Evolutionary conservation across 2,113 vertebrate genomes (phyloP).

Genomic region (Nothocercus julius): DNA sequence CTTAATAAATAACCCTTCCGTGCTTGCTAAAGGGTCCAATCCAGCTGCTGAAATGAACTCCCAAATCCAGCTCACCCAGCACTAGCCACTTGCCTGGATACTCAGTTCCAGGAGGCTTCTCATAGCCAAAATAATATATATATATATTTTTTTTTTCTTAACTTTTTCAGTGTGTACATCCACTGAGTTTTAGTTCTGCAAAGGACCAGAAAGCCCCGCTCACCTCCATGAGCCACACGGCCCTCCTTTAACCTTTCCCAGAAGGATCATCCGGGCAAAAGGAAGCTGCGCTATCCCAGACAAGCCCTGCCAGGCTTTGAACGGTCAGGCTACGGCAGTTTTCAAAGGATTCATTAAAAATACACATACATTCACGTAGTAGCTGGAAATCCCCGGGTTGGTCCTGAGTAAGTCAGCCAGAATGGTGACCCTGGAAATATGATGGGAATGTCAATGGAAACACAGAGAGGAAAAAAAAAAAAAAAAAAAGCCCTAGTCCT

Average conservation of each 20-base stretch:
- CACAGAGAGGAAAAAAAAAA: too few relatives aligned
- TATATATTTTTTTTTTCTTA: background rate
- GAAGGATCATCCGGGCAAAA: background rate
- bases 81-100: background rate
- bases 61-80: background rate
- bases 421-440: constrained; percentile 27
- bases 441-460: background rate
- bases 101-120: background rate
- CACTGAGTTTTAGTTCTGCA: background rate
- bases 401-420: background rate
- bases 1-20: background rate
- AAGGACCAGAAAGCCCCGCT: background rate
- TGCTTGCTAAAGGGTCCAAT: background rate
- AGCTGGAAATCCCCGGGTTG: background rate
- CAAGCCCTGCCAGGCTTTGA: background rate
- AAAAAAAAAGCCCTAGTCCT: background rate
- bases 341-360: background rate
- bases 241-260: background rate
- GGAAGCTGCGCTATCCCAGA: background rate
- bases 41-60: background rate
- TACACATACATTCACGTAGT: background rate
- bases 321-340: background rate
- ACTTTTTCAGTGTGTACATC: background rate
- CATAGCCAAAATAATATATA: background rate
- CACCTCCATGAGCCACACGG: background rate